These are phyloP conservation scores for Oriolus oriolus DNA, from an alignment of 2,113 vertebrate genomes.

Conservation along the genomic window DNA sequence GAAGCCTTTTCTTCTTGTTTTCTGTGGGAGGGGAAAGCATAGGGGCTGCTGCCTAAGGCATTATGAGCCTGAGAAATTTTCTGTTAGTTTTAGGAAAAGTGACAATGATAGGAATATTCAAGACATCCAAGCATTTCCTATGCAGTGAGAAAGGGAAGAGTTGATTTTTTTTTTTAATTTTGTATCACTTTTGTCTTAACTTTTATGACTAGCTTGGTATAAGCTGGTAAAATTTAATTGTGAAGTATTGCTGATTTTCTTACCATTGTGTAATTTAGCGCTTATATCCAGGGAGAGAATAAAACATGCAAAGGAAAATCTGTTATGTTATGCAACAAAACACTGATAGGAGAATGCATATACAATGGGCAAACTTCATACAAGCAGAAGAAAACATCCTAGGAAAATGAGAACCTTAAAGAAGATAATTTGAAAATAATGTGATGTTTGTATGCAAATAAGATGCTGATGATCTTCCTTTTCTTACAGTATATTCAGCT, in stretches of 20 bases:
- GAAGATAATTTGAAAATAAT: slow-evolving; percentile 42
- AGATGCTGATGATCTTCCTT: neutral
- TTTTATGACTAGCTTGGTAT: neutral
- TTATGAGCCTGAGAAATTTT: neutral
- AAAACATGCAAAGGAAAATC: neutral
- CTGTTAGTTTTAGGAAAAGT: neutral
- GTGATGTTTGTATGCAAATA: slow-evolving; percentile 24
- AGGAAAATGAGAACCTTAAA: slow-evolving; percentile 26
- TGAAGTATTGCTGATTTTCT: neutral
- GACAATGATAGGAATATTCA: neutral
- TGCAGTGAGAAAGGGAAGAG: neutral
- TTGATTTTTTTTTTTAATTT: neutral
- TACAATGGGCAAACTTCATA: neutral
- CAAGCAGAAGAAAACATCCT: neutral
- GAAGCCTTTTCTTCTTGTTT: neutral
- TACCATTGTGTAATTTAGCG: neutral
- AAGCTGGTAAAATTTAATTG: neutral
- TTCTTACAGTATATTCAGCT: slow-evolving; percentile 4
- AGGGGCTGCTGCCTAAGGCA: neutral
- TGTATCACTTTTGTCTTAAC: neutral
- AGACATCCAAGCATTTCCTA: neutral
- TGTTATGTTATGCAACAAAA: neutral
- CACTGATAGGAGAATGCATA: neutral
- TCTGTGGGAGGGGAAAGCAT: neutral
- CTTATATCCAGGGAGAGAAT: neutral